A percentile compares a stretch with the other conserved stretches of the same genome.
Conservation (phyloP, 2,888 invertebrate genomes). For the Drosophila paucipuncta region DNA sequence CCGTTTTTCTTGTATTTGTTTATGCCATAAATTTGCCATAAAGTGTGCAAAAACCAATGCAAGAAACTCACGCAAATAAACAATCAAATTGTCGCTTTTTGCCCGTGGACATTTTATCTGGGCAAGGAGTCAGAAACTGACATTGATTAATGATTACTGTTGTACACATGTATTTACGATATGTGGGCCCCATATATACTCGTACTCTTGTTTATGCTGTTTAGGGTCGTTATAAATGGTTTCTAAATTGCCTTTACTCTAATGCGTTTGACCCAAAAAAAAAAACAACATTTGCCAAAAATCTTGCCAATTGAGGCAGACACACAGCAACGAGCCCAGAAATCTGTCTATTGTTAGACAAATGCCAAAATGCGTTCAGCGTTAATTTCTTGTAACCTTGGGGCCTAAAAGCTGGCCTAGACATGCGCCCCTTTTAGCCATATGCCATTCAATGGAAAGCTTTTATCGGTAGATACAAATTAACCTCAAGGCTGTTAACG, state of each 20-base stretch:
- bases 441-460: conserved; percentile 23
- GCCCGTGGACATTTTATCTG: conserved; percentile 25
- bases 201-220: conserved; percentile 3
- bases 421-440: conserved; percentile 11
- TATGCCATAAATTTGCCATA: conserved; percentile 79
- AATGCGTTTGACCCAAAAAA: conserved; percentile 19
- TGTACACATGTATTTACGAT: neutral
- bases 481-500: neutral
- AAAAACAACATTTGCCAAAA: conserved; percentile 38
- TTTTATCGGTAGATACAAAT: conserved; percentile 25
- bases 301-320: neutral
- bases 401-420: conserved; percentile 32
- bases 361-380: conserved; percentile 42
- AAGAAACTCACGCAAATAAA: conserved; percentile 67
- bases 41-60: conserved; percentile 63
- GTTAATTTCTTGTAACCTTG: conserved; percentile 46
- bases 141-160: conserved; percentile 56
- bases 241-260: conserved; percentile 36
- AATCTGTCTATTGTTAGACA: conserved; percentile 54
- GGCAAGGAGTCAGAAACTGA: conserved; percentile 25
- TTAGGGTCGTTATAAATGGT: conserved; percentile 50
- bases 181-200: conserved; percentile 9
- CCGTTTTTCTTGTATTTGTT: conserved; percentile 71
- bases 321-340: conserved; percentile 29
- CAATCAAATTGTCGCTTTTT: conserved; percentile 78